phyloP scores from a whole-genome alignment of 1,140 invertebrate genomes.

The Drosophila parabipectinata region DNA sequence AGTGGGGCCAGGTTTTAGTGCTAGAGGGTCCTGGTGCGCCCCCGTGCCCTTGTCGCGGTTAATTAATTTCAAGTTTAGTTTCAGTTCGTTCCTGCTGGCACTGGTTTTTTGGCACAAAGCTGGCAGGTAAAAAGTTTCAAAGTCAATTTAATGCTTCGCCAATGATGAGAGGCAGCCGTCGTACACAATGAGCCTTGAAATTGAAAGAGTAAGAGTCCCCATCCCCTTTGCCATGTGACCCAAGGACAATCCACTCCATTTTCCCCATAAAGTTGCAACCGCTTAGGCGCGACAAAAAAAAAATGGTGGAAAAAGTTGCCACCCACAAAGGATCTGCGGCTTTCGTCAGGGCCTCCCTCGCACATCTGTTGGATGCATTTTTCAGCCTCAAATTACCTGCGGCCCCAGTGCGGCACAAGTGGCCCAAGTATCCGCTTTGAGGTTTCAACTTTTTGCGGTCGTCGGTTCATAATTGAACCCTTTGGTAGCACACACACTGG shows the following conservation, averaged over 20 bases:
- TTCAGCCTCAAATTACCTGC: constrained; percentile 48
- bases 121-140: constrained; percentile 76
- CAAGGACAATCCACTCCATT: constrained; percentile 4
- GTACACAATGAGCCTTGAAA: constrained; percentile 77
- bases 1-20: not conserved
- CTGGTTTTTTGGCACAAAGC: constrained; percentile 48
- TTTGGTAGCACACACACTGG: constrained; percentile 48
- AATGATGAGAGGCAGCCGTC: constrained; percentile 41
- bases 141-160: constrained; percentile 76
- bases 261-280: constrained; percentile 46
- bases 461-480: constrained; percentile 74
- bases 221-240: not conserved
- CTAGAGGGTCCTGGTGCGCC: not conserved
- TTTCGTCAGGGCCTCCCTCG: constrained; percentile 41
- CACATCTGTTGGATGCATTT: constrained; percentile 42
- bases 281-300: constrained; percentile 56
- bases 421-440: constrained; percentile 60
- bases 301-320: constrained; percentile 2
- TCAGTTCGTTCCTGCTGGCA: constrained; percentile 37
- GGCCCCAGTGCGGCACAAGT: constrained; percentile 33
- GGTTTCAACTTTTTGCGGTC: constrained; percentile 51
- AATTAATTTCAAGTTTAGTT: constrained; percentile 81
- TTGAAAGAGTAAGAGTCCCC: constrained; percentile 29
- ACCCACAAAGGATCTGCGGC: constrained; percentile 42
- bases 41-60: constrained; percentile 67